phyloP scores from a whole-genome alignment of 2,888 invertebrate genomes.

The Andrena haemorrhoa region DNA sequence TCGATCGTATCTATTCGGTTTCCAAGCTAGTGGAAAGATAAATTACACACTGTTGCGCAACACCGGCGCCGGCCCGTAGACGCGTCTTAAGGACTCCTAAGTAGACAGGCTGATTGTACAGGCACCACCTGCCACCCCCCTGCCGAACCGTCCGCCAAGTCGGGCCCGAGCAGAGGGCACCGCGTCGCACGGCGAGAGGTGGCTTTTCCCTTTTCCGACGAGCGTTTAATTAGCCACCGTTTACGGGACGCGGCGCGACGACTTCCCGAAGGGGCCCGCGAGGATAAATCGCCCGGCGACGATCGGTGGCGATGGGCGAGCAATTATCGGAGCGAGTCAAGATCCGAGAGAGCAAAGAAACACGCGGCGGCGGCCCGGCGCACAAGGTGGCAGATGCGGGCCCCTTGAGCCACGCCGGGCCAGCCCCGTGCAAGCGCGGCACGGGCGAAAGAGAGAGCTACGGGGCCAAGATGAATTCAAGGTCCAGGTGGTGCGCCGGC shows the following conservation, averaged over 20 bases:
- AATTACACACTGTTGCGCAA: slow-evolving; percentile 37
- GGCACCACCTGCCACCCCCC: slow-evolving; percentile 54
- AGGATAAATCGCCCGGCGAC: slow-evolving; percentile 54
- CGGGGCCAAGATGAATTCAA: slow-evolving; percentile 64
- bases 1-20: slow-evolving; percentile 34
- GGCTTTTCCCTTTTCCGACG: slow-evolving; percentile 16
- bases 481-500: slow-evolving; percentile 63
- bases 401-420: slow-evolving; percentile 46
- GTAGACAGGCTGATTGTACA: neutral
- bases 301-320: slow-evolving; percentile 45
- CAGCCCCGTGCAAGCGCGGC: slow-evolving; percentile 20
- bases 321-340: slow-evolving; percentile 66
- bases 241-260: slow-evolving; percentile 26
- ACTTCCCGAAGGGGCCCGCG: slow-evolving; percentile 31
- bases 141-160: neutral
- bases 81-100: slow-evolving; percentile 36
- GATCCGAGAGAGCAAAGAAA: slow-evolving; percentile 50
- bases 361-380: slow-evolving; percentile 48
- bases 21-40: slow-evolving; percentile 32
- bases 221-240: slow-evolving; percentile 42
- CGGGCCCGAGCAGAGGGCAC: neutral
- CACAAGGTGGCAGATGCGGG: slow-evolving; percentile 73
- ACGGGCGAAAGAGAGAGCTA: slow-evolving; percentile 31
- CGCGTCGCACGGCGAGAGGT: slow-evolving; percentile 7
- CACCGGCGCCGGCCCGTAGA: neutral